Evolutionary conservation across 2,888 invertebrate species (phyloP), one percentile per base, ranked within the genome.

Genomic region (Mimas tiliae): DNA sequence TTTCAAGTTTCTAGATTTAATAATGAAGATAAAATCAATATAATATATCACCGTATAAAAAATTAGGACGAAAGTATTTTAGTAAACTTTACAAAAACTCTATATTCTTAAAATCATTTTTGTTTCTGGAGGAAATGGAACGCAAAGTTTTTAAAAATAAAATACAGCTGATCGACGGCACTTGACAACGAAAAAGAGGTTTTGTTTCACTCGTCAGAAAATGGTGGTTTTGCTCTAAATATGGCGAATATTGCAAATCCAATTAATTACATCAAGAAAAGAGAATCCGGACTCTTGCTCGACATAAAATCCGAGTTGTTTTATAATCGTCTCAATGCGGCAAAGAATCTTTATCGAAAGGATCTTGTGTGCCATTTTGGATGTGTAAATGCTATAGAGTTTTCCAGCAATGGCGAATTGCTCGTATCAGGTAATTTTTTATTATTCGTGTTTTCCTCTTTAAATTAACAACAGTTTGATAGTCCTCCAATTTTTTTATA

Each of bases 341-440:
- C 97, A 8, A 95, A 95, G 84, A 97, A 96, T 92, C 94, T 98
- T 52, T 98, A 96, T 88, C 95, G 96, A 77, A 96, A 96, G 80
- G 97, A 98, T 91, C 94, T 98, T 67, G 94, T 96, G 74, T 97
- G 97, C 73, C 98, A 98, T 94, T 98, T 96, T 94, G 98, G 98
- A 82, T 99, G 98, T 95, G 98, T 99, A 67, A 99, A 99, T 94
- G 98, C 98, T 71, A 97, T 98, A 78, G 98, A 98, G 93, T 99
- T 98, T 94, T 98, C 98, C 64, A 95, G 95, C 75, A 96, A 97
- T 91, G 98, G 98, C 77, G 96, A 97, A 89, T 95, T 96, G 78
- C 95, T 99, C 71, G 96, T 97, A 77, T 98, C 98, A 85, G 98
- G 98, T 98, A 94, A 68, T 74, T 33, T 42, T 42, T 58, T 55